Conservation (phyloP, 2,888 invertebrate species). For the Sycophila texana region DNA sequence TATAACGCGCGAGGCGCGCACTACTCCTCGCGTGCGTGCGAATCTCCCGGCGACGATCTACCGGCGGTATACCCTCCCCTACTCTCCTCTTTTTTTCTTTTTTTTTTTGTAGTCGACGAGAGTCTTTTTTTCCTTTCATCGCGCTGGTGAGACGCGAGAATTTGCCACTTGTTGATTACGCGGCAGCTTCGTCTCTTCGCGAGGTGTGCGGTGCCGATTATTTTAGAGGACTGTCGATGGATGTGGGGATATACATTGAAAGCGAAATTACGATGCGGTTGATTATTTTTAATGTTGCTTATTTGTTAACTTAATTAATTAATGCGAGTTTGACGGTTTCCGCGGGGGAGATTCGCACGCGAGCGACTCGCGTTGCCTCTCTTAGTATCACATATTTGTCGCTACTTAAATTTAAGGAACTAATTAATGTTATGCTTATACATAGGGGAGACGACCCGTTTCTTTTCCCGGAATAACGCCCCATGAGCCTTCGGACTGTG, state of each 20-base stretch:
- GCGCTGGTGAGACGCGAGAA: not conserved
- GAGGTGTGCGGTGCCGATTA: too few relatives aligned
- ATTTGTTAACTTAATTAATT: not conserved
- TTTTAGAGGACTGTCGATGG: too few relatives aligned
- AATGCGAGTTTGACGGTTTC: not conserved
- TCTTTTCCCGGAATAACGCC: slow-evolving; percentile 43
- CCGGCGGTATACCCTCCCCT: not conserved
- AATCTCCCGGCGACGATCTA: slow-evolving; percentile 43
- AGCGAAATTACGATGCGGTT: too few relatives aligned
- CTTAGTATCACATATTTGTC: slow-evolving; percentile 55
- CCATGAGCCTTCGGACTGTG: slow-evolving; percentile 3
- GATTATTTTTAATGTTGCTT: slow-evolving; percentile 11
- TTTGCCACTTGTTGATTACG: slow-evolving; percentile 45
- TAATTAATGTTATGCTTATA: slow-evolving; percentile 39
- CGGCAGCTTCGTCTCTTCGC: not conserved
- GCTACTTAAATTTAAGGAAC: slow-evolving; percentile 56
- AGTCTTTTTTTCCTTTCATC: slow-evolving; percentile 19
- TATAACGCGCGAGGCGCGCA: slow-evolving; percentile 5
- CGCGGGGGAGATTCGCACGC: slow-evolving; percentile 56
- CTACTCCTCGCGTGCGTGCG: slow-evolving; percentile 39
- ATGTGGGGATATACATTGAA: too few relatives aligned
- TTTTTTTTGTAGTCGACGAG: not conserved
- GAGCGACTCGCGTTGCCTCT: slow-evolving; percentile 47
- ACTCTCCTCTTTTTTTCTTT: not conserved
- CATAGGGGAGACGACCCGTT: slow-evolving; percentile 32